Evolutionary conservation across 2,888 invertebrate genomes (phyloP), one percentile per base, ranked within the genome.

Genomic region (Notocelia uddmanniana): DNA sequence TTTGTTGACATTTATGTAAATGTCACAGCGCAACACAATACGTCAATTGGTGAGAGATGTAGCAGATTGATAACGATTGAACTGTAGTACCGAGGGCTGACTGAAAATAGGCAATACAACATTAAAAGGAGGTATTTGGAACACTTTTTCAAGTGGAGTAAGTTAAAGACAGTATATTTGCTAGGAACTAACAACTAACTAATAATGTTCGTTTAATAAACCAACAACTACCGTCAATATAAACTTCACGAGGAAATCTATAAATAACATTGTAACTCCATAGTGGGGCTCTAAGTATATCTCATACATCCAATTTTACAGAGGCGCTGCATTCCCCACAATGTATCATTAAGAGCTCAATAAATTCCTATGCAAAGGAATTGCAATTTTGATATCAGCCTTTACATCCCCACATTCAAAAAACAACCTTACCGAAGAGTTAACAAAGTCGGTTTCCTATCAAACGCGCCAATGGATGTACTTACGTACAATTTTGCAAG

Each of bases 311-410:
- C 26, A 66, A 60, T 59, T 34, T 52, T n/a, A 55, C 45, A 23
- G 41, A 54, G 52, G 41, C 70, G 50, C 55, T 31, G 58, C 59
- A 67, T 72, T 57, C 60, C 55, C 67, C 37, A 62, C 72, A 72
- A 72, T 68, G 72, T 72, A 72, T 72, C 72, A 72, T 68, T 71
- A 67, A 68, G 37, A 67, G 62, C 50, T 62, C 72, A 72, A 72
- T 68, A 72, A 72, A 72, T 67, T 67, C 67, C 62, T 72, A 72
- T 72, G 71, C 71, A 72, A 67, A 62, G 67, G 37, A 62, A 68
- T 67, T 72, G 68, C 72, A 72, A 72, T 62, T 72, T 72, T 50
- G 71, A 71, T 67, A 71, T 67, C 66, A 71, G 45, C 70, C 70
- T 41, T 19, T 19, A 41, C 11, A 18, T 23, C 13, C 45, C 9